Conservation (phyloP, 2,113 vertebrate genomes). For the Taurulus bubalis region DNA sequence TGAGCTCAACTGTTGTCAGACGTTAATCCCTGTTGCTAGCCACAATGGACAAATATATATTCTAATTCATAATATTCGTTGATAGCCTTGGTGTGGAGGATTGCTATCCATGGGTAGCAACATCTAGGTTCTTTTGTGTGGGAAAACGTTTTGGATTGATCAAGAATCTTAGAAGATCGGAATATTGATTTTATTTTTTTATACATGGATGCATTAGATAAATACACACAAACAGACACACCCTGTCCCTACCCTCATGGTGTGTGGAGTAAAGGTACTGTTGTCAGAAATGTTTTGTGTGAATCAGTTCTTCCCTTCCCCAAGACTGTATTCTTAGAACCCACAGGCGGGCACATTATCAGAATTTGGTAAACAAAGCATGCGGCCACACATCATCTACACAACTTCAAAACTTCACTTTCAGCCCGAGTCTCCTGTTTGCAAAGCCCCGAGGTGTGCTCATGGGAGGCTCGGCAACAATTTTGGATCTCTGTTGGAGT, state of each 20-base stretch:
- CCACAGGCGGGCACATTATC: conserved; percentile 13
- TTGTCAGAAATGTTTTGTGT: conserved; percentile 42
- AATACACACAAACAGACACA: too few relatives aligned
- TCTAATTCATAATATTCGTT: too few relatives aligned
- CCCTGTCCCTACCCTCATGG: not conserved
- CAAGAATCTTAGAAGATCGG: too few relatives aligned
- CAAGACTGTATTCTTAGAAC: conserved; percentile 42
- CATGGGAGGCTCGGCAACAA: conserved; percentile 24
- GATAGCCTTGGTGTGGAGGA: too few relatives aligned
- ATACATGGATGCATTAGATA: too few relatives aligned
- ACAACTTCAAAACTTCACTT: conserved; percentile 28
- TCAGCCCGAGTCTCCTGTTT: conserved; percentile 35
- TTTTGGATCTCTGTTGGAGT: conserved; percentile 21
- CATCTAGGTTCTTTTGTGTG: too few relatives aligned
- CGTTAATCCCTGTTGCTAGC: too few relatives aligned
- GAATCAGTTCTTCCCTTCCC: not conserved
- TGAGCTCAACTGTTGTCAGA: too few relatives aligned
- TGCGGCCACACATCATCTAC: conserved; percentile 24
- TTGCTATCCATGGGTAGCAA: too few relatives aligned
- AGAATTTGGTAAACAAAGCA: conserved; percentile 50
- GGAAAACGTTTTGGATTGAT: too few relatives aligned
- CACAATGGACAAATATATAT: too few relatives aligned
- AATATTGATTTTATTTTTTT: too few relatives aligned
- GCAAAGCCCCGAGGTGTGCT: conserved; percentile 33
- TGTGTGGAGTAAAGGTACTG: conserved; percentile 13